These are phyloP conservation scores for Habrosyne pyritoides DNA, from an alignment of 2,888 invertebrate species.

Conservation along the genomic window DNA sequence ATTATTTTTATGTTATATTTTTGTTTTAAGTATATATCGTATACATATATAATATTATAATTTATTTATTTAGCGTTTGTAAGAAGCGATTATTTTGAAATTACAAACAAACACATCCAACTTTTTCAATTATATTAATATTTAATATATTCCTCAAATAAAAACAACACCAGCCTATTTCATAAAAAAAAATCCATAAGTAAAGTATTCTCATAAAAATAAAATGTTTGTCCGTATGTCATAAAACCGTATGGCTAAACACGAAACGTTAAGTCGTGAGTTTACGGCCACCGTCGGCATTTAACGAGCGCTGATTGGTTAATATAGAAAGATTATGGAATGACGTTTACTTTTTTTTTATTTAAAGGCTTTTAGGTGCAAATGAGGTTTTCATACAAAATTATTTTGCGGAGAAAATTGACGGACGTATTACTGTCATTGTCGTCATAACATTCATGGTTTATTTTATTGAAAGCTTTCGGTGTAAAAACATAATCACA, in stretches of 20 bases:
- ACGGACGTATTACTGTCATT: too few species aligned
- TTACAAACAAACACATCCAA: too few species aligned
- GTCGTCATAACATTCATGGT: too few species aligned
- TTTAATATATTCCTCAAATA: not conserved
- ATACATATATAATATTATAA: too few species aligned
- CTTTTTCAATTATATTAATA: too few species aligned
- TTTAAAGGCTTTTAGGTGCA: conserved; percentile 7
- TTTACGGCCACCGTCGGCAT: conserved; percentile 19
- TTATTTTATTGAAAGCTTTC: too few species aligned
- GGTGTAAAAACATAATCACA: too few species aligned
- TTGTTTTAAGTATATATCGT: too few species aligned
- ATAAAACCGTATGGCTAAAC: conserved; percentile 22
- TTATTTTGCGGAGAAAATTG: too few species aligned
- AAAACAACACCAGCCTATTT: conserved; percentile 14
- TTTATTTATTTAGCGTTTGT: not conserved
- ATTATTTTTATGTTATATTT: too few species aligned
- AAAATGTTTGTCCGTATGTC: conserved; percentile 13
- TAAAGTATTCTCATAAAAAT: not conserved
- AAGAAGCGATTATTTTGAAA: too few species aligned
- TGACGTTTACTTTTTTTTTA: conserved; percentile 15
- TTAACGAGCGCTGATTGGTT: conserved; percentile 25
- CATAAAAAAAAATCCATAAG: conserved; percentile 29
- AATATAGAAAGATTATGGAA: conserved; percentile 23
- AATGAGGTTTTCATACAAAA: conserved; percentile 13
- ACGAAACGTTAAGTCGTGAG: conserved; percentile 22